A percentile compares a stretch with the other conserved stretches of the same genome.
Evolutionary conservation across 2,113 vertebrate species (phyloP).

Genomic region (Daubentonia madagascariensis): DNA sequence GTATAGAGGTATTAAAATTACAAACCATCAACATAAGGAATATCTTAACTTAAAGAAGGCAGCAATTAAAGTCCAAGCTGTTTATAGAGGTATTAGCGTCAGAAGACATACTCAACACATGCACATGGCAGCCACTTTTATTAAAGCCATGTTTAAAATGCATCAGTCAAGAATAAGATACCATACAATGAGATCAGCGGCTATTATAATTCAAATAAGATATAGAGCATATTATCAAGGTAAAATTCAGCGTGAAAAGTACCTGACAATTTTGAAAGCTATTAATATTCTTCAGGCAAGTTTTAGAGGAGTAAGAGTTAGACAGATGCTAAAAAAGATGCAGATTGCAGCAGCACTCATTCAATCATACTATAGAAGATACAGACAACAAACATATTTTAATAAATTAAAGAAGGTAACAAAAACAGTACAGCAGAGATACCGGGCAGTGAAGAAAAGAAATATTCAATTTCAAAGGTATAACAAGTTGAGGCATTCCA

Average conservation of each 20-base stretch:
- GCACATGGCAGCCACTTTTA: constrained; percentile 83
- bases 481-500: constrained; percentile 63
- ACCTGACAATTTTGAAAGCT: constrained; percentile 76
- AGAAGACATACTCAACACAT: constrained; percentile 78
- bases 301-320: constrained; percentile 82
- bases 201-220: constrained; percentile 85
- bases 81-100: constrained; percentile 83
- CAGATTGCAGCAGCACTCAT: constrained; percentile 84
- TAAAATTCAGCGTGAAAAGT: constrained; percentile 75
- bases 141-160: constrained; percentile 87
- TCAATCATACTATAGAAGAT: constrained; percentile 85
- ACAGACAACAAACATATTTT: constrained; percentile 80
- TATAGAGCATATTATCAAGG: constrained; percentile 81
- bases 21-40: constrained; percentile 70
- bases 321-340: constrained; percentile 73
- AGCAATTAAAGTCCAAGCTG: constrained; percentile 84
- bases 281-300: constrained; percentile 85
- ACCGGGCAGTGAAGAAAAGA: constrained; percentile 79
- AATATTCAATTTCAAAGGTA: constrained; percentile 76
- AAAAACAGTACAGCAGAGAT: constrained; percentile 83
- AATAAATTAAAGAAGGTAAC: constrained; percentile 78
- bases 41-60: constrained; percentile 83
- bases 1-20: constrained; percentile 76
- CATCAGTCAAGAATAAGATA: constrained; percentile 80
- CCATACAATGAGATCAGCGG: constrained; percentile 81